These are phyloP conservation scores for Rhegmatorhina hoffmannsi DNA, from an alignment of 2,113 vertebrate genomes.

Conservation along the genomic window DNA sequence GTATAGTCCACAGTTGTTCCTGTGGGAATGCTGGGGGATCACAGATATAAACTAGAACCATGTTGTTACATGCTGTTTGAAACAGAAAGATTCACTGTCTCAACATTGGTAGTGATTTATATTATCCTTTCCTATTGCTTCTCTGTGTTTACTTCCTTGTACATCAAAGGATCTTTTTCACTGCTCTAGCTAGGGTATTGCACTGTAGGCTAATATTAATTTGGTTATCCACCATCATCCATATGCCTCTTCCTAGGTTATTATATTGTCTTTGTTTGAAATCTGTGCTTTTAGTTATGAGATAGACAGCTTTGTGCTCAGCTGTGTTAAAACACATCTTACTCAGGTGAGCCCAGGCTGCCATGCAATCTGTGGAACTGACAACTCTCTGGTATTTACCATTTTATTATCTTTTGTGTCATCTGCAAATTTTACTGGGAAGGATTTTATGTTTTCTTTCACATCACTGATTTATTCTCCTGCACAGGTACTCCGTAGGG, in stretches of 20 bases:
- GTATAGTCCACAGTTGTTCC: neutral
- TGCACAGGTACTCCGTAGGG: slow-evolving; percentile 5
- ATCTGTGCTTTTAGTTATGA: slow-evolving; percentile 16
- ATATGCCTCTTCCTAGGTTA: neutral
- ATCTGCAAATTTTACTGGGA: slow-evolving; percentile 64
- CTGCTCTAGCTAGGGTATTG: neutral
- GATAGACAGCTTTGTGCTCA: slow-evolving; percentile 47
- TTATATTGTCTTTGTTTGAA: slow-evolving; percentile 40
- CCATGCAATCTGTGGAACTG: slow-evolving; percentile 45
- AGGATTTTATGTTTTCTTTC: slow-evolving; percentile 64
- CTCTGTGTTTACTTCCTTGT: neutral
- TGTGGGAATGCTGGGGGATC: neutral
- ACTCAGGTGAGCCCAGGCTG: slow-evolving; percentile 41
- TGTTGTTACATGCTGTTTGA: neutral
- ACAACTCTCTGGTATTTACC: slow-evolving; percentile 41
- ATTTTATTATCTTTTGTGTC: slow-evolving; percentile 64
- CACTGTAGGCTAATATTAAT: slow-evolving; percentile 23
- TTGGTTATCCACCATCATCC: slow-evolving; percentile 31
- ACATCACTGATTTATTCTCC: slow-evolving; percentile 46
- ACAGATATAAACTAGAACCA: neutral
- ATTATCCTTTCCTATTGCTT: neutral
- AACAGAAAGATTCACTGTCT: neutral
- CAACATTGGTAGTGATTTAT: neutral
- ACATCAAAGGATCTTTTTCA: neutral
- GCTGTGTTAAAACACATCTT: slow-evolving; percentile 55